phyloP scores from a whole-genome alignment of 2,888 invertebrate species.

The Noctua janthe region DNA sequence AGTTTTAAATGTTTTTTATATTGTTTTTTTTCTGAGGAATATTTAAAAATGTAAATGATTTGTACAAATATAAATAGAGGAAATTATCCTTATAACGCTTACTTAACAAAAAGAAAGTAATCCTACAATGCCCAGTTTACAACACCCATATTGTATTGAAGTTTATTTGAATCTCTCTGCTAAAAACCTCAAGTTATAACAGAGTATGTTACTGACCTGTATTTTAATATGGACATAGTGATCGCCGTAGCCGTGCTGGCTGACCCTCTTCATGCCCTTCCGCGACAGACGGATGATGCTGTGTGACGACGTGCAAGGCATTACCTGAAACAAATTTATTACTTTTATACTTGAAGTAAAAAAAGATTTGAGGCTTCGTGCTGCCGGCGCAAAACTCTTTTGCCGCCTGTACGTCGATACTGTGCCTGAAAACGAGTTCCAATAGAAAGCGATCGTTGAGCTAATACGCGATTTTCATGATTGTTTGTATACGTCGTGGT shows the following conservation, averaged over 20 bases:
- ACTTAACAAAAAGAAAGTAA: neutral
- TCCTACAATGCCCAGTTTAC: neutral
- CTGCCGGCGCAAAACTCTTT: neutral
- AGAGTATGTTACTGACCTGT: constrained; percentile 78
- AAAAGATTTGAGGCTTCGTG: neutral
- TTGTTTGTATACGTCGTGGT: too few relatives aligned
- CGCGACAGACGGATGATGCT: constrained; percentile 95
- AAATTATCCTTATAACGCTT: neutral
- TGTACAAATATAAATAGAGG: too few relatives aligned
- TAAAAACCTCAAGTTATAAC: neutral
- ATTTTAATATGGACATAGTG: constrained; percentile 99
- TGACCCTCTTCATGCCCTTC: constrained; percentile 98
- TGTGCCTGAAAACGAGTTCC: neutral
- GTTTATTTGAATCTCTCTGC: neutral
- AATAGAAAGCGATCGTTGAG: neutral
- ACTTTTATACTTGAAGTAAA: neutral
- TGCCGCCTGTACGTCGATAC: neutral
- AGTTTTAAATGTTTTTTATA: too few relatives aligned
- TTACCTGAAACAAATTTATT: constrained; percentile 90
- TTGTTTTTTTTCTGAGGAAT: too few relatives aligned
- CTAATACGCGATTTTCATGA: neutral
- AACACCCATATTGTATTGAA: neutral
- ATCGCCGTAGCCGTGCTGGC: constrained; percentile 97
- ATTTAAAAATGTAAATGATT: too few relatives aligned
- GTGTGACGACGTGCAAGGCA: constrained; percentile 98